These are phyloP conservation scores for Lutjanus campechanus DNA, from an alignment of 2,797 vertebrate species.

Conservation along the genomic window DNA sequence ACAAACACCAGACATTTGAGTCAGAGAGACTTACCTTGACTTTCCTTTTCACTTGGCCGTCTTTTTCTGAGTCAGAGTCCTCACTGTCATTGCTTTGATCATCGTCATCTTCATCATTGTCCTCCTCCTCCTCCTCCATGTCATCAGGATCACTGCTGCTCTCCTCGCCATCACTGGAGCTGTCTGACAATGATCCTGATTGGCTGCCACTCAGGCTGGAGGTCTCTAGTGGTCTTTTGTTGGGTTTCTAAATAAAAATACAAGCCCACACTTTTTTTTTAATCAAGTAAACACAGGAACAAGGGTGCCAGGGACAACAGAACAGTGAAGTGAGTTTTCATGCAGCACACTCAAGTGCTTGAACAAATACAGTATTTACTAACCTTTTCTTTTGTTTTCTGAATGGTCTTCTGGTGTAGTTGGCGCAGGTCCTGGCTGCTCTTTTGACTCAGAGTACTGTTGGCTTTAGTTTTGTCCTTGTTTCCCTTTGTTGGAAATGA, in stretches of 20 bases:
- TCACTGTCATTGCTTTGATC: conserved; percentile 91
- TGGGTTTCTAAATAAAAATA: conserved; percentile 83
- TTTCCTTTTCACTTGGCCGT: conserved; percentile 86
- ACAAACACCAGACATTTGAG: background rate
- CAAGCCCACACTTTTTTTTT: conserved; percentile 38
- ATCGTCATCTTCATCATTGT: conserved; percentile 85
- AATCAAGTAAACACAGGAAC: conserved; percentile 11
- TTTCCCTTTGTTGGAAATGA: conserved; percentile 78
- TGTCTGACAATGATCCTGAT: conserved; percentile 92
- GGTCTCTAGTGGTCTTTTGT: conserved; percentile 89
- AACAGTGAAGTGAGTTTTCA: background rate
- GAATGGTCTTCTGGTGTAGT: conserved; percentile 81
- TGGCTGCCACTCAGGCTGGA: conserved; percentile 93
- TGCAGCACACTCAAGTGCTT: background rate
- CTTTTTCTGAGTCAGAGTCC: conserved; percentile 90
- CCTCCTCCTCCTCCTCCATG: conserved; percentile 89
- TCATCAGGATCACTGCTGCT: conserved; percentile 94
- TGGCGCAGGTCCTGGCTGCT: conserved; percentile 82
- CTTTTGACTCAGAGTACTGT: conserved; percentile 79
- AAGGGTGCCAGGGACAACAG: background rate
- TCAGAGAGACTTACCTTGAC: conserved; percentile 78
- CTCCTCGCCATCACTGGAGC: conserved; percentile 90
- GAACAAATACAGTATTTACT: conserved; percentile 45
- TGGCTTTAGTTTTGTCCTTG: conserved; percentile 81
- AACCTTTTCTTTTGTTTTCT: conserved; percentile 93